These are phyloP conservation scores for Gadopsis marmoratus DNA, from an alignment of 2,797 vertebrate species.

Conservation along the genomic window DNA sequence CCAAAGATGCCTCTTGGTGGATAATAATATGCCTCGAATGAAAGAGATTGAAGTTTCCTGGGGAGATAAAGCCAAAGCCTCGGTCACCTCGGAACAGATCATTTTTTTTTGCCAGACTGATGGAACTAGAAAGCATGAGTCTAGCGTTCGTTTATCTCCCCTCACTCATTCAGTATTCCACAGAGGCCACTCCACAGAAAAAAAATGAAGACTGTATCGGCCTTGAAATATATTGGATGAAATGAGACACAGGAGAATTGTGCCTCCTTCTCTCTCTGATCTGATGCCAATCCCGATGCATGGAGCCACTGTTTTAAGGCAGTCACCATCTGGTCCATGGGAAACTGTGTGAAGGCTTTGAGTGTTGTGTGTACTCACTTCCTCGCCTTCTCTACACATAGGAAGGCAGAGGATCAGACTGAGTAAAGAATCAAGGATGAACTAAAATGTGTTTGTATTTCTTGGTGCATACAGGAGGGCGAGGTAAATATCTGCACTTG, in stretches of 20 bases:
- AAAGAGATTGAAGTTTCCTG: slow-evolving; percentile 48
- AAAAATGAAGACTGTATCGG: slow-evolving; percentile 56
- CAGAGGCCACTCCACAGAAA: slow-evolving; percentile 46
- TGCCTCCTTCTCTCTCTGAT: slow-evolving; percentile 68
- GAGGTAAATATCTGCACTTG: slow-evolving; percentile 26
- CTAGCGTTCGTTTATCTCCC: slow-evolving; percentile 60
- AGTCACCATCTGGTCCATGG: slow-evolving; percentile 49
- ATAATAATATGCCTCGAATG: slow-evolving; percentile 43
- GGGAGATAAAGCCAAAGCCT: slow-evolving; percentile 49
- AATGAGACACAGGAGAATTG: slow-evolving; percentile 77
- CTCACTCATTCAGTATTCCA: slow-evolving; percentile 72
- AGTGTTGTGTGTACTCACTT: slow-evolving; percentile 10
- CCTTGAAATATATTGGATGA: slow-evolving; percentile 79
- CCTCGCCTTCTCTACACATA: slow-evolving; percentile 3
- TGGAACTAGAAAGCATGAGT: slow-evolving; percentile 54
- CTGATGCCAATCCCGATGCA: slow-evolving; percentile 63
- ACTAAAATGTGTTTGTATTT: slow-evolving; percentile 28
- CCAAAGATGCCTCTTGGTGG: slow-evolving; percentile 39
- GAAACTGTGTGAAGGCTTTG: slow-evolving; percentile 30
- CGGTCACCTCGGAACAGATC: slow-evolving; percentile 55
- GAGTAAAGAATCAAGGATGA: slow-evolving; percentile 33
- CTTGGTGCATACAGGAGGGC: slow-evolving; percentile 8
- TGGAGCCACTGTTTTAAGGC: slow-evolving; percentile 65
- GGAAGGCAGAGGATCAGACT: slow-evolving; percentile 2
- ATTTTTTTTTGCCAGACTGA: slow-evolving; percentile 72